Evolutionary conservation across 2,113 vertebrate genomes (phyloP).

Genomic region (Riparia riparia): DNA sequence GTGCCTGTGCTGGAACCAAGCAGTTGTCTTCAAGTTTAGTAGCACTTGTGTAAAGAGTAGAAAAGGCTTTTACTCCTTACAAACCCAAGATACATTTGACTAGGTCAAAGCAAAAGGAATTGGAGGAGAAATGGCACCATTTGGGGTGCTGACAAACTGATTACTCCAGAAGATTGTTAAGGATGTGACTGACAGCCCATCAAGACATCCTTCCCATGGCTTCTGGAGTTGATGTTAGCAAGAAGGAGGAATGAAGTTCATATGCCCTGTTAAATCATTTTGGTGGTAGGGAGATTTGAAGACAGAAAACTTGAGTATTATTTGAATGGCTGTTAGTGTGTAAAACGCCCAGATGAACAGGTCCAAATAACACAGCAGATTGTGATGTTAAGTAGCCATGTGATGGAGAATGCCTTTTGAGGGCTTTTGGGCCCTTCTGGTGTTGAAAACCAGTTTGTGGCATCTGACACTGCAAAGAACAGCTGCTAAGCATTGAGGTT

Average conservation of each 20-base stretch:
- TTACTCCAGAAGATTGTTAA: neutral
- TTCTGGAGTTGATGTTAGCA: neutral
- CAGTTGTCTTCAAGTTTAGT: neutral
- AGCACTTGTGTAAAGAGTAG: neutral
- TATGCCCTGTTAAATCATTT: neutral
- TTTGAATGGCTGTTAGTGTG: neutral
- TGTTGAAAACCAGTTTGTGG: neutral
- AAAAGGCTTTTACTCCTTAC: neutral
- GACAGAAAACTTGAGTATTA: neutral
- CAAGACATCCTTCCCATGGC: neutral
- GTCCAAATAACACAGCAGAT: neutral
- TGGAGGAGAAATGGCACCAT: neutral
- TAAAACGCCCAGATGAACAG: neutral
- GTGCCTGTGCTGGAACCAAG: neutral
- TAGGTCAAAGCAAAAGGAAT: neutral
- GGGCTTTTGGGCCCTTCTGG: neutral
- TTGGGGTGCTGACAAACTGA: neutral
- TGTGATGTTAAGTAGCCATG: neutral
- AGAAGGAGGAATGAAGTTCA: neutral
- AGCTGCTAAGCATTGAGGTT: neutral
- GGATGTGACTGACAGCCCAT: accelerated
- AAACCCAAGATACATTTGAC: neutral
- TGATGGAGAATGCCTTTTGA: neutral
- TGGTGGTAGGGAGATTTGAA: neutral
- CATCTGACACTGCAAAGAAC: neutral